Conservation (phyloP, 2,113 vertebrate species). For the Poecile atricapillus region DNA sequence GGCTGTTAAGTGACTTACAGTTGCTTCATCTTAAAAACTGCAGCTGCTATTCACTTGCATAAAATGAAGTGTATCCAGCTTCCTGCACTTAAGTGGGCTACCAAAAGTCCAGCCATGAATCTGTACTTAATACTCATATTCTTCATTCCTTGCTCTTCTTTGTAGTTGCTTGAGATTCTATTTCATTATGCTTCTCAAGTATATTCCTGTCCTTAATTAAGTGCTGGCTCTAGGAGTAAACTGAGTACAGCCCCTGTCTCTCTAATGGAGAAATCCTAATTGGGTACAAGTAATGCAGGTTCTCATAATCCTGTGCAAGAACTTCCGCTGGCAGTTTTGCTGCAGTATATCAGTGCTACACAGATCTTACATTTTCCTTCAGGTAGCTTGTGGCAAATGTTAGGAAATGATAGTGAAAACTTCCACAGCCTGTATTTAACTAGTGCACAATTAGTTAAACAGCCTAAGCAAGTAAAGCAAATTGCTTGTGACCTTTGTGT, state of each 20-base stretch:
- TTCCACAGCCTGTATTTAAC: background rate
- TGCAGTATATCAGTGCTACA: background rate
- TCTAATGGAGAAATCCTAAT: background rate
- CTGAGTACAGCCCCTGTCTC: background rate
- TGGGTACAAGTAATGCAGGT: rapidly evolving
- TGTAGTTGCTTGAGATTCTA: background rate
- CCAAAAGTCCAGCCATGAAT: background rate
- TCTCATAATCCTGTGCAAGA: background rate
- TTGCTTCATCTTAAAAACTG: background rate
- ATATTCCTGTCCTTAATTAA: background rate
- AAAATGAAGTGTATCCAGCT: background rate
- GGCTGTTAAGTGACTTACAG: background rate
- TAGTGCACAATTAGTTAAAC: background rate
- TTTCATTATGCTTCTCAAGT: background rate
- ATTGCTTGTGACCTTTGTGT: background rate
- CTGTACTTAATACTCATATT: background rate
- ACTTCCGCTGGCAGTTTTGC: rapidly evolving
- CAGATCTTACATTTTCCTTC: background rate
- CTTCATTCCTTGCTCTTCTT: background rate
- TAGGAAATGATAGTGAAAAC: background rate
- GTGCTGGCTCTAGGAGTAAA: background rate
- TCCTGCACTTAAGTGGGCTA: background rate
- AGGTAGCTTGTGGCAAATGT: background rate
- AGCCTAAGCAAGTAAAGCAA: background rate
- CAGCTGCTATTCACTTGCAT: background rate